Percentiles rank a stretch among this genome's conserved stretches.
Conservation (phyloP, 2,888 invertebrate species). For the Phasia obesa region DNA sequence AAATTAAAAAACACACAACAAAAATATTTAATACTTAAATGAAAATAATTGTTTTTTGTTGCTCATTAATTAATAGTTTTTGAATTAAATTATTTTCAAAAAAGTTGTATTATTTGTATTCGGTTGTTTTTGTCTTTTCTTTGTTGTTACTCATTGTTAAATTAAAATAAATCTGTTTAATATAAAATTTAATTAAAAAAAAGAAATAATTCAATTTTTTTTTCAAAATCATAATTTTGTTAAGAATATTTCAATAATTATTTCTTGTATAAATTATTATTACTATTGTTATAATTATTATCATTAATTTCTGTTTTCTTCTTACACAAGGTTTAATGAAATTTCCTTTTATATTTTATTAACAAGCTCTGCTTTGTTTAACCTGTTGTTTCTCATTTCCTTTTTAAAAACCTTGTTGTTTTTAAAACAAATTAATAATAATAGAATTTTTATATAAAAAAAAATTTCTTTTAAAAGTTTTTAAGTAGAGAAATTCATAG, state of each 20-base stretch:
- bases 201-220: conserved; percentile 56
- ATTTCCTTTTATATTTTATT: conserved; percentile 29
- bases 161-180: conserved; percentile 25
- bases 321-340: conserved; percentile 45
- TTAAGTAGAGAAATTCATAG: conserved; percentile 27
- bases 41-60: conserved; percentile 64
- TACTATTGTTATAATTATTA: conserved; percentile 72
- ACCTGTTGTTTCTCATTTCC: conserved; percentile 6
- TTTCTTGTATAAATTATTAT: conserved; percentile 51
- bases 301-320: conserved; percentile 55
- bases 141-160: conserved; percentile 73
- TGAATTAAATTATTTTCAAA: conserved; percentile 69
- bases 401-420: conserved; percentile 39
- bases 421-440: conserved; percentile 40
- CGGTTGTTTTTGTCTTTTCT: conserved; percentile 45
- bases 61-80: conserved; percentile 71
- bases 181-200: conserved; percentile 45
- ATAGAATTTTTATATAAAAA: conserved; percentile 22
- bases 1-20: conserved; percentile 30
- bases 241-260: conserved; percentile 56
- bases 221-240: conserved; percentile 50
- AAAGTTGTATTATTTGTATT: conserved; percentile 53
- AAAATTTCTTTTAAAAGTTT: conserved; percentile 34
- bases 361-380: conserved; percentile 41
- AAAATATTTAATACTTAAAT: conserved; percentile 65